Percentiles rank a stretch among this genome's conserved stretches.
phyloP scores from a whole-genome alignment of 2,113 vertebrate species.

The Phoenicopterus ruber region DNA sequence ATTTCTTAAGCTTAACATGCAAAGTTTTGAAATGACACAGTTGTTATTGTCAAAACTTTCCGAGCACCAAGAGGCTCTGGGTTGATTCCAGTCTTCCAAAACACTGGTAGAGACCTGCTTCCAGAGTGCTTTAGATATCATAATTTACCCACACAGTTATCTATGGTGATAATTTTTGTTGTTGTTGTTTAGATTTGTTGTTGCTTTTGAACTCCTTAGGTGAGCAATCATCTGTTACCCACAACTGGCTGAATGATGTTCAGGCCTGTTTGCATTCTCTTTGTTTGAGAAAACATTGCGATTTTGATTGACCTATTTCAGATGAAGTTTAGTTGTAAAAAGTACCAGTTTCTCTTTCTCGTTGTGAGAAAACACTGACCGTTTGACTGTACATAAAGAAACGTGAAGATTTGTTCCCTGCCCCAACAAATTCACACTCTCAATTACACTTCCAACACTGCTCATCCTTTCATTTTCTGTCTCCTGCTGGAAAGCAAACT shows the following conservation, averaged over 20 bases:
- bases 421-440: not conserved
- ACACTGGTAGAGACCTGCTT: not conserved
- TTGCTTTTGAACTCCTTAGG: not conserved
- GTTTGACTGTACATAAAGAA: not conserved
- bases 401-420: not conserved
- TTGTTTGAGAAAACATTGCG: not conserved
- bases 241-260: not conserved
- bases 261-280: not conserved
- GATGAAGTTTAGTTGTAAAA: not conserved
- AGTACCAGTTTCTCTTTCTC: not conserved
- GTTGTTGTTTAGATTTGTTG: not conserved
- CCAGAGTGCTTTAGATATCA: not conserved
- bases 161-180: not conserved
- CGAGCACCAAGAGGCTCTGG: not conserved
- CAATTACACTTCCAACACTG: not conserved
- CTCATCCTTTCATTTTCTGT: not conserved
- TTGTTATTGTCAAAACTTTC: constrained; percentile 52
- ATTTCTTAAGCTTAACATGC: constrained; percentile 12
- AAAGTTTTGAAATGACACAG: constrained; percentile 45
- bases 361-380: not conserved
- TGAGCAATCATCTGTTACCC: not conserved
- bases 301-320: not conserved
- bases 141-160: not conserved
- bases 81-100: constrained; percentile 43
- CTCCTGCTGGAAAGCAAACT: not conserved